Evolutionary conservation across 1,140 invertebrate genomes (phyloP).

Genomic region (Lasioglossum albipes): DNA sequence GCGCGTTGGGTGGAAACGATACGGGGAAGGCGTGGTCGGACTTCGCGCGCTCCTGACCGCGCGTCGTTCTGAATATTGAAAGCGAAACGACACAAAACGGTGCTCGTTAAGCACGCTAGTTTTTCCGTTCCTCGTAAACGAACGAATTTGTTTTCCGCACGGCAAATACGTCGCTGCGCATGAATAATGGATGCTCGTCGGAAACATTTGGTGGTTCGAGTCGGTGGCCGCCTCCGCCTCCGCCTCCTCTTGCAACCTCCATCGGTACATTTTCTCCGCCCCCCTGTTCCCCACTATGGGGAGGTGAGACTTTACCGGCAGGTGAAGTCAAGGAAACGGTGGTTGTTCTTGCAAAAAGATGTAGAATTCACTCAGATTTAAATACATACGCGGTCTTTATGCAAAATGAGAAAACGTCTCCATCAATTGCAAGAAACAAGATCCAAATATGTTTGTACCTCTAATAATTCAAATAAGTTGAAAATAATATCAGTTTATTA

Average conservation of each 20-base stretch:
- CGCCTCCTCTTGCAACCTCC: background rate
- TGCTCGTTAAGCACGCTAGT: conserved; percentile 51
- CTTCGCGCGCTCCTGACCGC: background rate
- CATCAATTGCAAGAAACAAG: too few species aligned
- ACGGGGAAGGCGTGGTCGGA: background rate
- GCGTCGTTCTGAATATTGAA: conserved; percentile 57
- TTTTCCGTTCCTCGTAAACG: conserved; percentile 41
- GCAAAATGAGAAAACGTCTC: too few species aligned
- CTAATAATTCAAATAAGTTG: too few species aligned
- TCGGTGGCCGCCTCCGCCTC: background rate
- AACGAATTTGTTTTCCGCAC: conserved; percentile 59
- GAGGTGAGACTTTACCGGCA: conserved; percentile 22
- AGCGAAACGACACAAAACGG: conserved; percentile 37
- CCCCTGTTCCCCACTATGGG: background rate
- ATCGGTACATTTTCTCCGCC: background rate
- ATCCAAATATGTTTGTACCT: too few species aligned
- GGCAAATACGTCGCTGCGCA: conserved; percentile 33
- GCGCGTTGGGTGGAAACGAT: background rate
- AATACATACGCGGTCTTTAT: too few species aligned
- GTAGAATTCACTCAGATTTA: too few species aligned
- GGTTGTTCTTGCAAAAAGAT: too few species aligned
- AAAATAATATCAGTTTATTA: too few species aligned
- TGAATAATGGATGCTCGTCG: conserved; percentile 62
- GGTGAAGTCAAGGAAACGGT: conserved; percentile 2
- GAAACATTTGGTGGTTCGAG: conserved; percentile 51